Base-by-base conservation (phyloP, 1,140 invertebrate species). In the Drosophila ficusphila region DNA sequence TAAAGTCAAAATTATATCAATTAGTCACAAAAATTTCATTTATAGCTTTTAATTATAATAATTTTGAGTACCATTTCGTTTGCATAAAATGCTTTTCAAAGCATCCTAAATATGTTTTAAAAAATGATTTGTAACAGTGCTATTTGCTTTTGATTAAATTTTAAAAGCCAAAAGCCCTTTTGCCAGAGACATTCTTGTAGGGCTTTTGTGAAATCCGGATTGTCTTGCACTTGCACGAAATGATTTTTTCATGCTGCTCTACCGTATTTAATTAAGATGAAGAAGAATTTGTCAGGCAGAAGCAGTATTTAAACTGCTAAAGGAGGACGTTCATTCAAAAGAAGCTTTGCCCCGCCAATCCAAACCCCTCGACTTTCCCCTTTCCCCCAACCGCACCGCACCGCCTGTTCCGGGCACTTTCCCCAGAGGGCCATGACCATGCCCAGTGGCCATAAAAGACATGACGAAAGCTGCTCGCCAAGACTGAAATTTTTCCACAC, bases 401-500 rank as follows among this genome's bases (percentile, higher is more conserved):
- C 16, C 11, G 23, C 12, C 18, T 39, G 12, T 57, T 33, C 12
- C 7, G 16, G 53, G 34, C 25, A 41, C 34, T 60, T 60, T 41
- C 14, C 27, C 3, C 12, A 0, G n/a, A 2, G 53, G 36, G 54
- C 44, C 61, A 42, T 67, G 62, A 18, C 64, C 44, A 51, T 21
- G 42, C 44, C 44, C 44, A 36, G 21, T 39, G 38, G 58, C 42
- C n/a, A 79, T 79, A 61, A 85, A 75, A 65, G 58, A 36, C 57
- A 64, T 79, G 76, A 79, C 71, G 67, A 79, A 67, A 57, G 52
- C 51, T 16, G 2, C 2, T 5, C 44, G 34, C 18, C 51, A 75
- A 49, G 38, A 62, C 53, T 54, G 29, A 76, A 88, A 88, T 88
- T 88, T 85, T 86, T 86, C 72, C 82, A 88, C 73, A 73, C 72